A percentile compares a stretch with the other conserved stretches of the same genome.
These are phyloP conservation scores for Cosmorhoe ocellata DNA, from an alignment of 2,888 invertebrate species.

Conservation along the genomic window DNA sequence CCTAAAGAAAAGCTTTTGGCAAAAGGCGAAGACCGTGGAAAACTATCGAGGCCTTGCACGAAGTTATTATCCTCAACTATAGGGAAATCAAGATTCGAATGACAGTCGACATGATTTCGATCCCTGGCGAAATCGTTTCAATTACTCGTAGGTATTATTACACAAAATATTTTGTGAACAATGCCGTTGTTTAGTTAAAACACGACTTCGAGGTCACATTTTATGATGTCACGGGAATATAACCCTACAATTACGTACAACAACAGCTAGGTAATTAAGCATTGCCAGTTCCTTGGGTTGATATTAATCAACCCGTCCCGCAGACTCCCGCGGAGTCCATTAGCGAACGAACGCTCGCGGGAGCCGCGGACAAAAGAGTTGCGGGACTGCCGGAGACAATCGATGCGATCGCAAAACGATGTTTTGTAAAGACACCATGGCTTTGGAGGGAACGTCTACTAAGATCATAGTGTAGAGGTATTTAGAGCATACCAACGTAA, in stretches of 20 bases:
- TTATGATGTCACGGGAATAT: conserved; percentile 17
- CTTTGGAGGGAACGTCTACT: conserved; percentile 4
- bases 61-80: too few relatives aligned
- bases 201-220: conserved; percentile 3
- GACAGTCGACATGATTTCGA: too few relatives aligned
- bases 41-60: too few relatives aligned
- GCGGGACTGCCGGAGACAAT: conserved; percentile 26
- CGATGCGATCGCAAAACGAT: conserved; percentile 33
- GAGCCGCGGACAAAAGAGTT: conserved; percentile 28
- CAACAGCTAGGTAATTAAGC: conserved; percentile 18
- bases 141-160: too few relatives aligned
- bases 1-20: too few relatives aligned
- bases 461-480: too few relatives aligned
- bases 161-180: too few relatives aligned
- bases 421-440: conserved; percentile 17
- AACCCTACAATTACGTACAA: conserved; percentile 15
- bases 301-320: conserved; percentile 26
- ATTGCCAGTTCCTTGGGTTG: conserved; percentile 12
- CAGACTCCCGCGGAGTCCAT: conserved; percentile 21
- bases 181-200: too few relatives aligned
- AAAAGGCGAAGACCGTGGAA: too few relatives aligned
- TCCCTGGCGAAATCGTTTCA: too few relatives aligned
- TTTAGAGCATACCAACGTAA: too few relatives aligned
- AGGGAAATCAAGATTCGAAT: too few relatives aligned
- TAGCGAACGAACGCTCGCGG: conserved; percentile 14